A percentile compares a stretch with the other conserved stretches of the same genome.
Evolutionary conservation across 2,797 vertebrate genomes (phyloP).

Genomic region (Cossypha dichroa): DNA sequence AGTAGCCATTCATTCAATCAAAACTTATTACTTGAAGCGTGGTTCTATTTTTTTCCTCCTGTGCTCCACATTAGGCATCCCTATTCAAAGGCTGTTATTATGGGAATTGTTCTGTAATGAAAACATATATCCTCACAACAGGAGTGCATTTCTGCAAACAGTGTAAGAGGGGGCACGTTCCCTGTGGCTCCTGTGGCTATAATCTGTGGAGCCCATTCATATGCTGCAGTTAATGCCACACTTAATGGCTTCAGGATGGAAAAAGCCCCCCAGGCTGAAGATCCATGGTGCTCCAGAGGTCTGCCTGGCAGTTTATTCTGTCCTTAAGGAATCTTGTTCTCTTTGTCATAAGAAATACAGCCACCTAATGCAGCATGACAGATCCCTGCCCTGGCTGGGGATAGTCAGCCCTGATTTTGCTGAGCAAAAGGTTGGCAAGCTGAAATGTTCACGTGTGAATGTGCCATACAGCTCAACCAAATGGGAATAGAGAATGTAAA

Average conservation of each 20-base stretch:
- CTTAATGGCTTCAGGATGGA: slow-evolving; percentile 42
- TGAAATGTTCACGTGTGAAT: not conserved
- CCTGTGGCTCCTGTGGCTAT: slow-evolving; percentile 19
- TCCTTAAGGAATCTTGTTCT: slow-evolving; percentile 25
- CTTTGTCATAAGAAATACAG: slow-evolving; percentile 18
- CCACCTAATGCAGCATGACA: not conserved
- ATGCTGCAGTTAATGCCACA: slow-evolving; percentile 36
- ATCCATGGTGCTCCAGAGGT: slow-evolving; percentile 46
- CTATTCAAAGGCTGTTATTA: slow-evolving; percentile 43
- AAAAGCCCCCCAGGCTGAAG: not conserved
- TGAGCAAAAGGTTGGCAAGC: not conserved
- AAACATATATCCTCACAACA: slow-evolving; percentile 51
- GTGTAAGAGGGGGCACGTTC: not conserved
- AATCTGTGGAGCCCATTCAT: slow-evolving; percentile 26
- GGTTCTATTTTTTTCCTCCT: not conserved
- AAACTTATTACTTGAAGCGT: slow-evolving; percentile 16
- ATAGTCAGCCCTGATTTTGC: not conserved
- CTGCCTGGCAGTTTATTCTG: slow-evolving; percentile 18
- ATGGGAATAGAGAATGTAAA: not conserved
- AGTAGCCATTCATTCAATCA: slow-evolving; percentile 41
- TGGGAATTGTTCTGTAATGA: slow-evolving; percentile 56
- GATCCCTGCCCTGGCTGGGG: not conserved
- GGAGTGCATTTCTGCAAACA: slow-evolving; percentile 25
- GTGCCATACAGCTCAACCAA: not conserved
- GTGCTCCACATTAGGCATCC: slow-evolving; percentile 1